Base-by-base conservation (phyloP, 2,888 invertebrate genomes). In the Ectemnius lituratus region DNA sequence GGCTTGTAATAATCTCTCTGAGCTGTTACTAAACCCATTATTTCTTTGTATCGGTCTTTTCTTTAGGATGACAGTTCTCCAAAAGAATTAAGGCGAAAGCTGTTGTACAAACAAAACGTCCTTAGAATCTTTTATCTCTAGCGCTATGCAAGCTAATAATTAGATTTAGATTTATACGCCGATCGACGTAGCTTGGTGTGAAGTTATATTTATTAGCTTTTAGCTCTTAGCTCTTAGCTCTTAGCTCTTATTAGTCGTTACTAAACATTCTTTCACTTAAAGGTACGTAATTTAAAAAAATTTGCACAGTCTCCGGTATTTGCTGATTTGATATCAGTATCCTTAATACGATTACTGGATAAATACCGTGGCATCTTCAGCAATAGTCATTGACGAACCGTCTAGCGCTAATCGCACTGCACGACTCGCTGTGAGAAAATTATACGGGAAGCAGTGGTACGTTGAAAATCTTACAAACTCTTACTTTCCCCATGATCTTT, bases 111-210 rank as follows among this genome's bases (percentile, higher is more conserved):
- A 76, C 62, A 37, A 75, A 78, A 67, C 62, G 37, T 67, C 77
- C 65, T 64, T 67, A 65, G 70, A 59, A 79, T 76, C 80, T 80
- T 82, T 84, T 85, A 85, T 81, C 81, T 80, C 84, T 88, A 88
- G 70, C 83, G 85, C 84, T 89, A 89, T 85, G 84, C 79, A 87
- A 85, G 85, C 86, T 90, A 90, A 0, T 78, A 85, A 82, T 86
- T 90, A 90, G 87, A 88, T 90, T 90, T 90, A 90, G 90, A 90
- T 88, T 90, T 88, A 88, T 89, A 90, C 90, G 90, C 89, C 88
- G 87, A 88, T 89, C 90, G 89, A 89, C 86, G 88, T 87, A 83
- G 86, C 82, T 80, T 83, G 84, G 88, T 87, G 79, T 80, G 73
- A 75, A 74, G 64, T 70, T 85, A 79, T 85, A 85, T 81, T 82